These are phyloP conservation scores for Trichoplusia ni DNA, from an alignment of 1,140 invertebrate genomes.

Conservation along the genomic window DNA sequence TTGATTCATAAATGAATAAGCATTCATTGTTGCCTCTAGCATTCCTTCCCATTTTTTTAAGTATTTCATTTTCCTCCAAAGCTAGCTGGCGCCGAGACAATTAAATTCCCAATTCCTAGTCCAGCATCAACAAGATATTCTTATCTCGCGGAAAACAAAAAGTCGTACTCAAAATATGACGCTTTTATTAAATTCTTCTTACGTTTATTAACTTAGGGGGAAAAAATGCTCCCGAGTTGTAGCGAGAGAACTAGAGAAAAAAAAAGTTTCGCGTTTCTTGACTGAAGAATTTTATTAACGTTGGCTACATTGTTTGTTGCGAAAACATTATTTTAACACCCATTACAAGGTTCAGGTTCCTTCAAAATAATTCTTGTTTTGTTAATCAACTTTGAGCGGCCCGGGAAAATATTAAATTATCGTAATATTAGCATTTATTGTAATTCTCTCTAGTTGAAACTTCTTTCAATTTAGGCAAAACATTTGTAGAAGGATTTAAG, in stretches of 20 bases:
- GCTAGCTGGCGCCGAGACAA: constrained; percentile 1
- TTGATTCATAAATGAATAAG: no score
- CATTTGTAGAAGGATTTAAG: no score
- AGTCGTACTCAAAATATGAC: constrained; percentile 40
- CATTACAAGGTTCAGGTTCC: constrained; percentile 30
- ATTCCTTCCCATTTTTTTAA: not conserved
- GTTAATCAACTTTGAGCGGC: not conserved
- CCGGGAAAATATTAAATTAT: not conserved
- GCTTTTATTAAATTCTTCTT: constrained; percentile 75
- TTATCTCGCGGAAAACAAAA: constrained; percentile 29
- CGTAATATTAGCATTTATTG: no score
- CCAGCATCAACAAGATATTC: constrained; percentile 10
- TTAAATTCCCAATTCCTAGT: constrained; percentile 23
- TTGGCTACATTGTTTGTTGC: constrained; percentile 42
- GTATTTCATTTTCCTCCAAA: not conserved
- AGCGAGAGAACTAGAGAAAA: constrained; percentile 58
- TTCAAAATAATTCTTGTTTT: constrained; percentile 24
- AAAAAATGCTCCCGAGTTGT: constrained; percentile 51
- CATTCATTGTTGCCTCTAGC: not conserved
- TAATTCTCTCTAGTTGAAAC: no score
- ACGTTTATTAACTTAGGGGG: constrained; percentile 62
- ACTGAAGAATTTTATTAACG: constrained; percentile 71
- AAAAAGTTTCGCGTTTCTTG: constrained; percentile 67
- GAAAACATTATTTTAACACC: constrained; percentile 50
- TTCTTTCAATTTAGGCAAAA: no score